Evolutionary conservation across 2,797 vertebrate species (phyloP), one percentile per base, ranked within the genome.

Genomic region (Enteromius fasciolatus): DNA sequence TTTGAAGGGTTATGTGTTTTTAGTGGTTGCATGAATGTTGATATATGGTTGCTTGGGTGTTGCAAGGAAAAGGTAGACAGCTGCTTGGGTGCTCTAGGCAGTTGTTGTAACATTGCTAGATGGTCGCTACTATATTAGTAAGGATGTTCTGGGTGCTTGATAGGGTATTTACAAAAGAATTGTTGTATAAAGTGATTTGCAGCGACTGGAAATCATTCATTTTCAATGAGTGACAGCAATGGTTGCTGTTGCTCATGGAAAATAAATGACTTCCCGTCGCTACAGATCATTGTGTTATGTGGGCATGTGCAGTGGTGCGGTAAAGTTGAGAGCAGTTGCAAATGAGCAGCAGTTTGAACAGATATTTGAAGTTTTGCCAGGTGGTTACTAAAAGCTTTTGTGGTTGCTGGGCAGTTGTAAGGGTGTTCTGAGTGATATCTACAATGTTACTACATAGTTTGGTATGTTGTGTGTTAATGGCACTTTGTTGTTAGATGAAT

Each of bases 161-260:
- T 28, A 61, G 25, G 59, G 25, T 61, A 61, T 61, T 61, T 61
- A 61, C 25, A 25, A 61, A 61, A 59, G 15, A 7, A 7, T 17
- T 28, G 23, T 61, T 61, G 59, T 61, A 61, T 31, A 72, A 25
- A 31, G 25, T 31, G 25, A 48, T 72, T 72, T 72, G 25, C 44
- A 72, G 41, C 4, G 8, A 48, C 44, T 72, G 25, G 4, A 31
- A 72, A 5, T 72, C 68, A 72, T 50, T 72, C 44, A 72, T 72
- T 31, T 50, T 72, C 68, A 72, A 50, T 70, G 44, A 48, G 44
- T 72, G 68, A 70, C 44, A 48, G 25, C 44, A 48, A 48, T 31
- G 44, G 68, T 72, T 72, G 68, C 44, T 72, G 44, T 81, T 72
- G 72, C 61, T 84, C 81, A 68, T 64, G 33, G 72, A 76, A 64